Percentiles rank a stretch among this genome's conserved stretches.
Conservation (phyloP, 1,140 invertebrate genomes). For the Contarinia nasturtii region DNA sequence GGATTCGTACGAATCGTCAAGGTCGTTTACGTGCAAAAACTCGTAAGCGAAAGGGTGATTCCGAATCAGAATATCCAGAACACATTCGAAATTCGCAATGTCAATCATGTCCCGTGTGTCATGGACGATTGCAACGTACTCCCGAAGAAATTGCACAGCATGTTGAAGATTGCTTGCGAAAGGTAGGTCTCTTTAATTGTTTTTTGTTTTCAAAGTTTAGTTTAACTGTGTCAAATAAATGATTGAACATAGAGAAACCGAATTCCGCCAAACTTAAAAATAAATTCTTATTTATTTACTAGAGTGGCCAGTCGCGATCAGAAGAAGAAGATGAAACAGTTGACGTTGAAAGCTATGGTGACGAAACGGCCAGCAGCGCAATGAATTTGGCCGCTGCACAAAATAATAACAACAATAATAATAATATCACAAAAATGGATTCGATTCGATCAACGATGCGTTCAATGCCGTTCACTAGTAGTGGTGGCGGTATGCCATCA, state of each 20-base stretch:
- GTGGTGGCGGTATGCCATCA: not conserved
- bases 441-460: constrained; percentile 8
- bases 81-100: constrained; percentile 15
- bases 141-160: constrained; percentile 53
- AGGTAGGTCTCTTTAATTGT: constrained; percentile 11
- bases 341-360: constrained; percentile 28
- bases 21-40: constrained; percentile 33
- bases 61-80: constrained; percentile 27
- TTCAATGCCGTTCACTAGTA: not conserved
- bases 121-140: constrained; percentile 33
- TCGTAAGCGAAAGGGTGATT: constrained; percentile 46
- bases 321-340: constrained; percentile 31
- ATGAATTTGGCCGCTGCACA: constrained; percentile 1
- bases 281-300: constrained; percentile 3
- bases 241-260: not conserved
- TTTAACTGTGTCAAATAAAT: too few species aligned
- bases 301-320: not conserved
- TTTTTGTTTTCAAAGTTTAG: not conserved
- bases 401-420: constrained; percentile 13
- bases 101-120: constrained; percentile 57
- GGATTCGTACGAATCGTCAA: constrained; percentile 63
- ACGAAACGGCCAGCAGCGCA: constrained; percentile 9
- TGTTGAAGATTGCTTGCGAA: constrained; percentile 45
- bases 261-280: not conserved
- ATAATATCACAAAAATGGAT: constrained; percentile 14